Base-by-base conservation (phyloP, 2,797 vertebrate genomes). In the Glyptemys insculpta region DNA sequence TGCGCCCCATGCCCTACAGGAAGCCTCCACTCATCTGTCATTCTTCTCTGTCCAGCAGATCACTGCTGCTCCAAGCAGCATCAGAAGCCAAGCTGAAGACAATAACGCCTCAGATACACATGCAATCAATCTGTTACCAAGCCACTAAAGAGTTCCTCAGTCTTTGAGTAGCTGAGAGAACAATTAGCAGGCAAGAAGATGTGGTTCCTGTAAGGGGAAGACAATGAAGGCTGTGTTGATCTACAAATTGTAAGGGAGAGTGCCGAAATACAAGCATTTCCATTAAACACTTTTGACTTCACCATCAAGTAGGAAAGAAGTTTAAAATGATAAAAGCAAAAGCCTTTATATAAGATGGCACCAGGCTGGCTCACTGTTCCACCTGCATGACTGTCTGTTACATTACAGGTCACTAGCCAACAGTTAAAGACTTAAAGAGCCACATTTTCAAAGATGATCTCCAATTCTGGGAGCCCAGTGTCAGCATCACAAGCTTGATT, bases 31-130 rank as follows among this genome's bases (percentile, higher is more conserved):
- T 96, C 95, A 91, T 82, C 96, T 96, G 97, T 91, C 86, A 87
- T 0, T 37, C 12, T 4, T 31, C 23, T 3, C 74, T 1, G 11
- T 52, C 53, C 79, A 15, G 11, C 56, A 25, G 84, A 2, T 5
- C 89, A 49, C 25, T 2, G 94, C 91, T n/a, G 87, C 94, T 2
- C 56, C 95, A 97, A 91, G 86, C 97, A 47, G 97, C 97, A 94
- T 97, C 97, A 83, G 65, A 97, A 97, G 97, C 97, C 96, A 97
- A 95, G 96, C 97, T 18, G 0, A 1, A 78, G 81, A 95, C 95
- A 97, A 95, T 83, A 49, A 91, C 2, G 92, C 90, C 96, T 87
- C 88, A 78, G 85, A 81, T 6, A 25, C 76, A 74, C 31, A 89
- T 90, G 21, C 92, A 50, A 68, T 59, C 94, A 84, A 90, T 49